Evolutionary conservation across 2,797 vertebrate genomes (phyloP), one percentile per base, ranked within the genome.

Genomic region (Sciaenops ocellatus): DNA sequence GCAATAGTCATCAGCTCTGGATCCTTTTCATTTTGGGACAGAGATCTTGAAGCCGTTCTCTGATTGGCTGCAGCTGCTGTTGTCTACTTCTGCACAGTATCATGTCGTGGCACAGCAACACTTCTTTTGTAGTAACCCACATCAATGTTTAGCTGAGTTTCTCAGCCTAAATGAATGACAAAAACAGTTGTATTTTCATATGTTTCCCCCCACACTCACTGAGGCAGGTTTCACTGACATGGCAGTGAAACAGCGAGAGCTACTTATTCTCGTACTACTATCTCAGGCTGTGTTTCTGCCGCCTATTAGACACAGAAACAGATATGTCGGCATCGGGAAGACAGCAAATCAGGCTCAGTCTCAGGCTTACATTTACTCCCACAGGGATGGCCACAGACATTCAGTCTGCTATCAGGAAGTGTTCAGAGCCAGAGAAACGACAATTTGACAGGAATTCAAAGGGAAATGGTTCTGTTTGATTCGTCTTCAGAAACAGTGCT

Each of bases 261-360:
- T 68, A 34, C 47, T 56, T 3, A 17, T 48, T 41, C 18, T 48
- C 57, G 24, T 18, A 15, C 22, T 50, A n/a, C 51, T 56, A 28
- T 78, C 67, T 16, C 42, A 61, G n/a, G 24, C 30, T 64, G 62
- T 62, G n/a, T 66, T 42, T 59, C 46, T 59, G 65, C 4, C 13
- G 69, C 72, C 57, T 69, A 15, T 38, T 69, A 50, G 24, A 46
- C 30, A 41, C 41, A 34, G 17, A 34, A 54, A 20, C 9, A 12
- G 48, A 61, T 57, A 56, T 12, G 6, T 34, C 42, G 47, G 28
- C 24, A 55, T 10, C 12, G 9, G n/a, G 41, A 51, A 41, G 24
- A 30, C 62, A 65, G 46, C 54, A 46, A 22, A 28, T 28, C 50
- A 55, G 50, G 13, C 38, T 57, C 15, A 22, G 72, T 48, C 51